Evolutionary conservation across 2,797 vertebrate species (phyloP).

Genomic region (Serranus cabrilla): DNA sequence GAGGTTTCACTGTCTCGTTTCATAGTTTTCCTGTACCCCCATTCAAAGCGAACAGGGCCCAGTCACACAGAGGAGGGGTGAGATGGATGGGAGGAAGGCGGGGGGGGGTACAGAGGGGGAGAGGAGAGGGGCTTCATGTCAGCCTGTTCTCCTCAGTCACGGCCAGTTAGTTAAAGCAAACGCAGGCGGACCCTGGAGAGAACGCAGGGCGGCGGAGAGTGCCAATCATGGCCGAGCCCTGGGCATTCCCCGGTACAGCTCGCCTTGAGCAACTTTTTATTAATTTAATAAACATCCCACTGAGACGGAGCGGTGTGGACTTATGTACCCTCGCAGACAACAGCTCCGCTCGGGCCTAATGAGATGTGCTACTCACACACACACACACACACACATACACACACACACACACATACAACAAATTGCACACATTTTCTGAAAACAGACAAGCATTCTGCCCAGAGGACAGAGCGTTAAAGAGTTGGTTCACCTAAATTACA

Average conservation of each 20-base stretch:
- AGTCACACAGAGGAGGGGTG: constrained; percentile 42
- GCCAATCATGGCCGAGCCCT: constrained; percentile 85
- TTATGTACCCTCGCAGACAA: constrained; percentile 63
- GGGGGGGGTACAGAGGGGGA: constrained; percentile 14
- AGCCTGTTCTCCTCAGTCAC: constrained; percentile 81
- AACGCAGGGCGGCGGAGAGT: constrained; percentile 68
- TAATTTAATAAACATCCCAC: constrained; percentile 89
- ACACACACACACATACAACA: constrained; percentile 26
- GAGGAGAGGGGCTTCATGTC: constrained; percentile 74
- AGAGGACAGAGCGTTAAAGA: constrained; percentile 25
- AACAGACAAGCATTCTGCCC: constrained; percentile 35
- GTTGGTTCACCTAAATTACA: constrained; percentile 23
- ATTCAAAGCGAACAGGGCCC: constrained; percentile 40
- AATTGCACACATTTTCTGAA: constrained; percentile 39
- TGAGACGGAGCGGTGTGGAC: constrained; percentile 72
- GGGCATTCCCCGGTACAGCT: constrained; percentile 77
- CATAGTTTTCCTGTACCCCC: constrained; percentile 18
- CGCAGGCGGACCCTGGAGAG: constrained; percentile 76
- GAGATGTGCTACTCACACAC: constrained; percentile 69
- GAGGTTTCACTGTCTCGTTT: constrained; percentile 24
- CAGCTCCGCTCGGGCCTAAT: constrained; percentile 69
- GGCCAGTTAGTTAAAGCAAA: constrained; percentile 88
- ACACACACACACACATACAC: constrained; percentile 17
- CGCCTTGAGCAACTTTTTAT: constrained; percentile 87
- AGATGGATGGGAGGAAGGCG: constrained; percentile 27